Percentiles rank a stretch among this genome's conserved stretches.
Conservation (phyloP, 2,797 vertebrate species). For the Leptatherina wallacei region DNA sequence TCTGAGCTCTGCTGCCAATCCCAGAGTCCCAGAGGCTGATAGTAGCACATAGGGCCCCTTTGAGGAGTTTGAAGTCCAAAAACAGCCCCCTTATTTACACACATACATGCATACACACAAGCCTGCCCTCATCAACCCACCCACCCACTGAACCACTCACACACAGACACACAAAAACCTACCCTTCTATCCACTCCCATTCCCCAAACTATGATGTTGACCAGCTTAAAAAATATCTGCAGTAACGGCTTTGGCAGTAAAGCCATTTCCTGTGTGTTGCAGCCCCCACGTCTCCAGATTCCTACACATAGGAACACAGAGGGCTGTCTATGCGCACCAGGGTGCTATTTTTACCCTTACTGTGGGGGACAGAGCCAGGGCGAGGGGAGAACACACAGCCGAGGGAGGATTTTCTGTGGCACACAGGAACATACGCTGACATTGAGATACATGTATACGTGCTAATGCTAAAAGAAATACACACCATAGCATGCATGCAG, state of each 20-base stretch:
- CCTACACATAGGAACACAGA: conserved; percentile 71
- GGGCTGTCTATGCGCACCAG: conserved; percentile 62
- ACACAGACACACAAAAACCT: conserved; percentile 59
- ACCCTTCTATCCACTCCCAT: conserved; percentile 64
- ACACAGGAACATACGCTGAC: conserved; percentile 40
- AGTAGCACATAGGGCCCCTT: conserved; percentile 74
- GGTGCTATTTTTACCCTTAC: conserved; percentile 77
- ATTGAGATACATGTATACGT: conserved; percentile 12
- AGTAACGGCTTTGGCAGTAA: conserved; percentile 70
- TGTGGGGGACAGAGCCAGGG: conserved; percentile 53
- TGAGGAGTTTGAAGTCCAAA: conserved; percentile 71
- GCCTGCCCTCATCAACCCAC: conserved; percentile 29
- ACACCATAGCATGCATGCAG: conserved; percentile 7
- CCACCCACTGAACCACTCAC: conserved; percentile 27
- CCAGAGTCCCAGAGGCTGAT: conserved; percentile 73
- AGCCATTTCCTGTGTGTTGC: conserved; percentile 79
- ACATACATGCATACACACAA: conserved; percentile 39
- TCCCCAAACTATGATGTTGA: conserved; percentile 62
- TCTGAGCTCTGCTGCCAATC: conserved; percentile 61
- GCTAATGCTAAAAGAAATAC: conserved; percentile 16
- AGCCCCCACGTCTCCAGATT: conserved; percentile 73
- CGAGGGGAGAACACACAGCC: conserved; percentile 26
- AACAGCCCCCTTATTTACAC: conserved; percentile 70
- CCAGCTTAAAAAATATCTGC: conserved; percentile 69
- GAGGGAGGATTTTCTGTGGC: conserved; percentile 41